Conservation (phyloP, 2,113 vertebrate genomes). For the Aleadryas rufinucha region DNA sequence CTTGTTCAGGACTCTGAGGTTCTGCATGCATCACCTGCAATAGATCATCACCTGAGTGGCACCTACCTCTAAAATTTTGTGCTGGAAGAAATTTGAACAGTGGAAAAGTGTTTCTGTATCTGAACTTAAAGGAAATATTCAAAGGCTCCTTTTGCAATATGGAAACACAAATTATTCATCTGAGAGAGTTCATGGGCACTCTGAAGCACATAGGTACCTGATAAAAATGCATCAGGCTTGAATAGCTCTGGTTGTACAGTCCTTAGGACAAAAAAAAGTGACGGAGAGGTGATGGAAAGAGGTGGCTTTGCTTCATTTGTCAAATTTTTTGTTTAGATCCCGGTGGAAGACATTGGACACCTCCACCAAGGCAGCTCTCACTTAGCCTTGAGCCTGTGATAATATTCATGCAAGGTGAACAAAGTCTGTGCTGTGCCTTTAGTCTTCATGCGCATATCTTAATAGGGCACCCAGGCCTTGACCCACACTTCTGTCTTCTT, state of each 20-base stretch:
- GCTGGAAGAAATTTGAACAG: not conserved
- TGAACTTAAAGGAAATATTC: not conserved
- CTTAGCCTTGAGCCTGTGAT: not conserved
- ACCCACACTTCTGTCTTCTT: not conserved
- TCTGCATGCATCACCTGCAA: not conserved
- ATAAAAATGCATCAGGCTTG: not conserved
- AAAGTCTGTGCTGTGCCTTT: not conserved
- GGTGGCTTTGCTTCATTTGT: not conserved
- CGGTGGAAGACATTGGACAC: not conserved
- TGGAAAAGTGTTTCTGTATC: not conserved
- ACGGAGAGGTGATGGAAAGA: not conserved
- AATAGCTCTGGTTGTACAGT: not conserved
- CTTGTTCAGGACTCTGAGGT: not conserved
- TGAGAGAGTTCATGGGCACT: not conserved
- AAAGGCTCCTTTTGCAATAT: not conserved
- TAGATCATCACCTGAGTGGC: not conserved
- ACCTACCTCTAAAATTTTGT: not conserved
- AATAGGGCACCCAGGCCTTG: not conserved
- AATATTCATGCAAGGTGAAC: not conserved
- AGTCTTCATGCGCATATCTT: not conserved
- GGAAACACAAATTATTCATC: not conserved
- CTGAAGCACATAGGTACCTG: not conserved
- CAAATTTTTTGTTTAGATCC: not conserved
- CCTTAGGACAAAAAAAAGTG: not conserved
- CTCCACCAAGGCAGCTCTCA: not conserved